Evolutionary conservation across 2,113 vertebrate species (phyloP), one percentile per base, ranked within the genome.

Genomic region (Oriolus oriolus): DNA sequence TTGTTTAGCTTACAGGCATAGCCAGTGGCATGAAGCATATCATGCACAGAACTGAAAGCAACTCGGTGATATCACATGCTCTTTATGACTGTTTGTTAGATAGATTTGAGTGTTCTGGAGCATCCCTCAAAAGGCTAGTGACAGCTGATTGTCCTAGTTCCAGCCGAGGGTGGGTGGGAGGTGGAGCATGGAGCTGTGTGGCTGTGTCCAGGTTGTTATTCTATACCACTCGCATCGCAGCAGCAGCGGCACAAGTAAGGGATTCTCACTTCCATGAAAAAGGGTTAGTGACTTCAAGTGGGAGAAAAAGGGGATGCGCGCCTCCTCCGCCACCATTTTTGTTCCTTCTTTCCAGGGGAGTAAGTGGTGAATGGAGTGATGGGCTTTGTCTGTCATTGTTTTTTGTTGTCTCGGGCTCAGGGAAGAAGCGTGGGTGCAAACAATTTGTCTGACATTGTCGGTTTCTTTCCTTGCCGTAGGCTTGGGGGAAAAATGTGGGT

Each of bases 171-270:
- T 11, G 14, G 7, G 26, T 37, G 18, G 15, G 22, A 31, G 3
- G 12, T 7, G 3, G 12, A 74, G 16, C 31, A 13, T 13, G 15
- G 22, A 50, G 26, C 9, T 2, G 0, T 20, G 27, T 44, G 27
- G 37, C 1, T 31, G 16, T 16, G 12, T 42, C 35, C 13, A 13
- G 8, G 27, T 23, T 37, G 21, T 16, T n/a, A 24, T 16, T 59
- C 33, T 19, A 3, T 5, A 24, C 2, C 8, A 44, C 2, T 31
- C 0, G 0, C 10, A 35, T 6, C 11, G 44, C 28, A 0, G 0
- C 10, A 33, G 16, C 16, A 23, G 19, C 8, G 35, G 5, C 6
- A 20, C 2, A 39, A 52, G 14, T 28, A 50, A 73, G 10, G 19
- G 16, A 59, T 39, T 59, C 16, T 28, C 15, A n/a, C 16, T 45